phyloP scores from a whole-genome alignment of 2,113 vertebrate species.

The Rissa tridactyla region DNA sequence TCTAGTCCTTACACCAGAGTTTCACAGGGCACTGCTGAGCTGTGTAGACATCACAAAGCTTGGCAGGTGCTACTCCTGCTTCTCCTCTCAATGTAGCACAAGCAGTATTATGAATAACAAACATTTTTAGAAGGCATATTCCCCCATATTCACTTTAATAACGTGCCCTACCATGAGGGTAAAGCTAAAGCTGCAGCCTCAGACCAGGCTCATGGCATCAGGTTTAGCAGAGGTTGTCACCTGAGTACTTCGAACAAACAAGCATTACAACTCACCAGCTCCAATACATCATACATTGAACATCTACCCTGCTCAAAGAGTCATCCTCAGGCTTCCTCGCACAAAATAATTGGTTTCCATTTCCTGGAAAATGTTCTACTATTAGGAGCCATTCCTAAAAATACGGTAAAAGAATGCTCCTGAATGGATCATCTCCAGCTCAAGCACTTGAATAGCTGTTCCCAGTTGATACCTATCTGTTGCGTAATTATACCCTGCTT shows the following conservation, averaged over 20 bases:
- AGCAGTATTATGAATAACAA: background rate
- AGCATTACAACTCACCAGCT: background rate
- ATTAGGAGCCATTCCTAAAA: background rate
- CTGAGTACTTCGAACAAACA: rapidly evolving
- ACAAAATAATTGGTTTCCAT: background rate
- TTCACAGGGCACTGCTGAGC: background rate
- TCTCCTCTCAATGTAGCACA: rapidly evolving
- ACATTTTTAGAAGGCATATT: background rate
- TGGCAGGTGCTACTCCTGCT: background rate
- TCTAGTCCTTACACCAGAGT: background rate
- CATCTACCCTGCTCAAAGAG: background rate
- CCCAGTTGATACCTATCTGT: background rate
- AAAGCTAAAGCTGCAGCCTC: background rate
- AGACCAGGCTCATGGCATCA: background rate
- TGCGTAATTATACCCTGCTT: background rate
- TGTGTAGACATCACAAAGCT: background rate
- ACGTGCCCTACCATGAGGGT: background rate
- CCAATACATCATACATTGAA: background rate
- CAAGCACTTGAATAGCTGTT: background rate
- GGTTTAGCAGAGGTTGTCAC: background rate
- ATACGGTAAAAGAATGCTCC: background rate
- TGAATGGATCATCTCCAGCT: background rate
- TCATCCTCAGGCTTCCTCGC: background rate
- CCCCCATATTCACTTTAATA: background rate
- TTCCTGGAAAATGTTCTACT: background rate